Evolutionary conservation across 2,888 invertebrate species (phyloP).

Genomic region (Drepana falcataria): DNA sequence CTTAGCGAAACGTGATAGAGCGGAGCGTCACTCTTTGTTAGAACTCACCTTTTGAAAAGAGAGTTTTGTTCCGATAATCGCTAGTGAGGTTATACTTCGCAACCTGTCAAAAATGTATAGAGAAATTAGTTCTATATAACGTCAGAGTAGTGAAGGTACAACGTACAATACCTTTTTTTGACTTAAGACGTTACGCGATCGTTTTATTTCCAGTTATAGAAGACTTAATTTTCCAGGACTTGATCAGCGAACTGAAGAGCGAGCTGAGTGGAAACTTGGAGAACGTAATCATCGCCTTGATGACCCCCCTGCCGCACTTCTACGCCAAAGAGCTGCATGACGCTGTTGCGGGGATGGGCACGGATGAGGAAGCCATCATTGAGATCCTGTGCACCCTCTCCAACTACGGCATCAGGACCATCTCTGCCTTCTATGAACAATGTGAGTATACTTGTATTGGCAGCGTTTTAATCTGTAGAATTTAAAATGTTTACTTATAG

Average conservation of each 20-base stretch:
- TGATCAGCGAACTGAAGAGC: slow-evolving; percentile 90
- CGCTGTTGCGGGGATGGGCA: slow-evolving; percentile 91
- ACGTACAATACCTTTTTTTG: too few species aligned
- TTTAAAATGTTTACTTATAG: too few species aligned
- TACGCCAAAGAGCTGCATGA: slow-evolving; percentile 94
- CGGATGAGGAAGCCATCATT: slow-evolving; percentile 93
- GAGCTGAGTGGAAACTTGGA: slow-evolving; percentile 94
- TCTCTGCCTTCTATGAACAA: slow-evolving; percentile 90
- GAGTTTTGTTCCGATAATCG: too few species aligned
- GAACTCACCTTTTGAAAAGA: too few species aligned
- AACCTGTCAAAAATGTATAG: too few species aligned
- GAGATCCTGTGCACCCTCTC: slow-evolving; percentile 95
- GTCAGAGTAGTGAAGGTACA: too few species aligned
- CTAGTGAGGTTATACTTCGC: too few species aligned
- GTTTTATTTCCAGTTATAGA: background rate
- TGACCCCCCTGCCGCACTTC: slow-evolving; percentile 93
- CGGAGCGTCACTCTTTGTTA: too few species aligned
- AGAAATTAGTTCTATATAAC: too few species aligned
- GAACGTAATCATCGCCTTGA: slow-evolving; percentile 92
- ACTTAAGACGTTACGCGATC: background rate
- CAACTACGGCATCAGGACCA: slow-evolving; percentile 92
- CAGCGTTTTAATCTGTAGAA: background rate
- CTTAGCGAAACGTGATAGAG: too few species aligned
- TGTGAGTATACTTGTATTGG: slow-evolving; percentile 68
- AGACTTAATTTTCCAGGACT: slow-evolving; percentile 68